phyloP scores from a whole-genome alignment of 2,888 invertebrate species.

The Branchipolynoe longqiensis region DNA sequence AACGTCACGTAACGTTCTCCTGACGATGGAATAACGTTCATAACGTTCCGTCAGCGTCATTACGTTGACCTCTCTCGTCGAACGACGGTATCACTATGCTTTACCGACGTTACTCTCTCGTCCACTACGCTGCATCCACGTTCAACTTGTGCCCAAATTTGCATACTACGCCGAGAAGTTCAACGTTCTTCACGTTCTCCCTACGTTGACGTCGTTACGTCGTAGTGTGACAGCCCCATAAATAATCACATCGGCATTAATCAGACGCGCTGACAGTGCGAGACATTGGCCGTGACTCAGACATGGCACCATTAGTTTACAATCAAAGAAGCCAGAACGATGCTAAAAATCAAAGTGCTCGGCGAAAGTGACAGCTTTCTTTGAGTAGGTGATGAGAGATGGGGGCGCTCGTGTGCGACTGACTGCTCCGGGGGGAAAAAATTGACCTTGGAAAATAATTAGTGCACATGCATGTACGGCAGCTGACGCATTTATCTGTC shows the following conservation, averaged over 20 bases:
- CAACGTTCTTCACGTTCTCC: neutral
- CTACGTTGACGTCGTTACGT: neutral
- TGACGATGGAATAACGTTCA: too few species aligned
- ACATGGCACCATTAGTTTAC: neutral
- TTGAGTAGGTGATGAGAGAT: too few species aligned
- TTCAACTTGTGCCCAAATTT: neutral
- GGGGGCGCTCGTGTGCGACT: too few species aligned
- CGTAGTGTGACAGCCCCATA: neutral
- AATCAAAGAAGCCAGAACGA: neutral
- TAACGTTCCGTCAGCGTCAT: too few species aligned
- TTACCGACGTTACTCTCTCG: neutral
- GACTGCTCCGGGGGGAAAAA: too few species aligned
- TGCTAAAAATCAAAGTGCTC: constrained; percentile 21
- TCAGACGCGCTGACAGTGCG: neutral
- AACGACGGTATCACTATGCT: too few species aligned
- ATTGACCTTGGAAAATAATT: too few species aligned
- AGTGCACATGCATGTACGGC: too few species aligned
- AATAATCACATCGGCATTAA: neutral
- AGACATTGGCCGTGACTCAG: constrained; percentile 10
- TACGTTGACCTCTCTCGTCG: too few species aligned
- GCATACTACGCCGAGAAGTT: too few species aligned
- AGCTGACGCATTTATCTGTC: too few species aligned
- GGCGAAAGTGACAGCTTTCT: constrained; percentile 11
- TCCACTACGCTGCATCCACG: neutral
- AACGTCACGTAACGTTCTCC: too few species aligned